phyloP scores from a whole-genome alignment of 2,113 vertebrate species.

The Phaethornis superciliosus region DNA sequence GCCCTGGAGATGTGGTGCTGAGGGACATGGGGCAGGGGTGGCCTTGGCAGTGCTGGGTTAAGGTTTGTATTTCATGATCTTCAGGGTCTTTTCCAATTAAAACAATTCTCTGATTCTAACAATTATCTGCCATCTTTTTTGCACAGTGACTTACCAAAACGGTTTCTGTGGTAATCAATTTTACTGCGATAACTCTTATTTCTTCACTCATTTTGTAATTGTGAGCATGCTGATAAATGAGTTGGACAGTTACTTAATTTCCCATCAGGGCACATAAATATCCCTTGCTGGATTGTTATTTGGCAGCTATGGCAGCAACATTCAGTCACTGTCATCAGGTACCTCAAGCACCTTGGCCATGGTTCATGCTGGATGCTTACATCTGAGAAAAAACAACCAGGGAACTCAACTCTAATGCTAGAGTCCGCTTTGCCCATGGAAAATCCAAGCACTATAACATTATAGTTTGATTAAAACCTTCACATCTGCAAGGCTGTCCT shows the following conservation, averaged over 20 bases:
- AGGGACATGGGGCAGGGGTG: no score
- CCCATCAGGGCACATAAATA: not conserved
- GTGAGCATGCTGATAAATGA: not conserved
- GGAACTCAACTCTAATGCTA: not conserved
- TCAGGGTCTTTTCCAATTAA: no score
- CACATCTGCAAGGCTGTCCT: no score
- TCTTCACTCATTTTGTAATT: slow-evolving; percentile 9
- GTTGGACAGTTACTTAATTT: not conserved
- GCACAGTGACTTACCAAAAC: not conserved
- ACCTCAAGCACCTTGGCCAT: not conserved
- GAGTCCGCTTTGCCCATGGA: not conserved
- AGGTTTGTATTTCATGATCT: no score
- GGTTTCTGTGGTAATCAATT: not conserved
- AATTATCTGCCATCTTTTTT: not conserved
- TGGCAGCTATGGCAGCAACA: not conserved
- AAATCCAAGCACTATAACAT: not conserved
- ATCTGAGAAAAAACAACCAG: not conserved
- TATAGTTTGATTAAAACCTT: not conserved
- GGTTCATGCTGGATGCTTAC: not conserved
- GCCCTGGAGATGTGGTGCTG: no score
- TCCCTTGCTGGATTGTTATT: not conserved
- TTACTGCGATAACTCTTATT: not conserved
- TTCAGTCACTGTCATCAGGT: not conserved
- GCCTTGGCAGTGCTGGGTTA: no score
- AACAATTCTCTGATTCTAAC: not conserved